phyloP scores from a whole-genome alignment of 2,797 vertebrate species.

The Basileuterus tristriatus region DNA sequence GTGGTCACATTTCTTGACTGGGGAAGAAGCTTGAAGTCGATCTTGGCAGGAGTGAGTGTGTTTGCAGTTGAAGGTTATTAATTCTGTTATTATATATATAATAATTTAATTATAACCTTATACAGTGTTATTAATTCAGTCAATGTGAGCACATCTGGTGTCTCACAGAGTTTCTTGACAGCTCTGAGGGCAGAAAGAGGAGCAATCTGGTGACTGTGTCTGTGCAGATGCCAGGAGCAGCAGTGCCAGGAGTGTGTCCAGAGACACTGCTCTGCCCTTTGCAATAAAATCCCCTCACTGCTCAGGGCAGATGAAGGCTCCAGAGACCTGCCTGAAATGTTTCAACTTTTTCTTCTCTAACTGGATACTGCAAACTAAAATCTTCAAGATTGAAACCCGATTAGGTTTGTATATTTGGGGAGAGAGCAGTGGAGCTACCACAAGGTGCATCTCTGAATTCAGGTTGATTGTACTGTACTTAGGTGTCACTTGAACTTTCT shows the following conservation, averaged over 20 bases:
- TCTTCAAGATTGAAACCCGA: background rate
- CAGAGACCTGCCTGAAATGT: background rate
- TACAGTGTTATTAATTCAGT: background rate
- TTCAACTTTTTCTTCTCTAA: background rate
- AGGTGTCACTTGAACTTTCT: background rate
- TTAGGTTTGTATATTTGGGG: background rate
- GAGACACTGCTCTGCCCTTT: background rate
- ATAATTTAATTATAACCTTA: too few relatives aligned
- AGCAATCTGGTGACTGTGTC: background rate
- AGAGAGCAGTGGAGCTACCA: background rate
- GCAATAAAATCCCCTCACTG: background rate
- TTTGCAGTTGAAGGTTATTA: background rate
- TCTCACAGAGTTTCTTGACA: background rate
- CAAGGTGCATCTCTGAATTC: background rate
- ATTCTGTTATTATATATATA: background rate
- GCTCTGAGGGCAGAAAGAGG: background rate
- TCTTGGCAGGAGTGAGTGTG: background rate
- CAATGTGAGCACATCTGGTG: background rate
- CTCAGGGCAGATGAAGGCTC: background rate
- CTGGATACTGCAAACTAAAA: background rate
- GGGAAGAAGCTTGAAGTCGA: background rate
- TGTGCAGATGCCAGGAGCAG: background rate
- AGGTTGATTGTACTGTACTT: background rate
- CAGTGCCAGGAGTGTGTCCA: background rate
- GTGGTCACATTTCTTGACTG: background rate